Conservation (phyloP, 2,113 vertebrate genomes). For the Coptodon rendalli region DNA sequence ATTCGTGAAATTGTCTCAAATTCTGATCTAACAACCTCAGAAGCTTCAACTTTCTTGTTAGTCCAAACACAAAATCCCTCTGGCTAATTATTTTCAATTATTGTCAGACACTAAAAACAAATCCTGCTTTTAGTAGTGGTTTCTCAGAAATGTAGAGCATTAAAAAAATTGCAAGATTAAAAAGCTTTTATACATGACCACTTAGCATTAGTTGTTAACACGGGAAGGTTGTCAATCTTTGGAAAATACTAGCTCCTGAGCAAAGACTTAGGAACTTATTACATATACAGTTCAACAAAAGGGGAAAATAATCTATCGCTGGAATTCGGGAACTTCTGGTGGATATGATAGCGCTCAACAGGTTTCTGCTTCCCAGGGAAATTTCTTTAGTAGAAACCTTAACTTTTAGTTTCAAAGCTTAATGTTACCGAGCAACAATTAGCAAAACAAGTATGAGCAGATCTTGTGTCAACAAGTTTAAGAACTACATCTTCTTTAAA, state of each 20-base stretch:
- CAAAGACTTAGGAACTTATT: not conserved
- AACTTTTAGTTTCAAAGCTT: not conserved
- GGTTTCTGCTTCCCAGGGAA: not conserved
- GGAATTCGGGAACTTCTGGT: not conserved
- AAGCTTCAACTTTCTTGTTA: not conserved
- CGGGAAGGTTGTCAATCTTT: not conserved
- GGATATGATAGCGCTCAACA: not conserved
- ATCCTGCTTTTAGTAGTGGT: not conserved
- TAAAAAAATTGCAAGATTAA: not conserved
- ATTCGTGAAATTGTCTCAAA: not conserved
- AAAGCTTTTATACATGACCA: not conserved
- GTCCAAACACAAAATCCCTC: not conserved
- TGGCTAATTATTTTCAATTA: not conserved
- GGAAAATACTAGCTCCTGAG: not conserved
- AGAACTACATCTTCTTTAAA: not conserved
- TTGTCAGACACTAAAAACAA: not conserved
- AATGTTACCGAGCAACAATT: not conserved
- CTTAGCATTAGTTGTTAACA: not conserved
- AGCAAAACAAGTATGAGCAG: not conserved
- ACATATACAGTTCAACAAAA: not conserved
- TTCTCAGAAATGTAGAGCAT: not conserved
- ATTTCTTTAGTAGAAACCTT: not conserved
- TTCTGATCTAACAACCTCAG: not conserved
- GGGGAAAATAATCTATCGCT: not conserved
- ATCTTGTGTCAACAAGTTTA: not conserved